These are phyloP conservation scores for Idris sp. DNA, from an alignment of 1,140 invertebrate species.

Conservation along the genomic window DNA sequence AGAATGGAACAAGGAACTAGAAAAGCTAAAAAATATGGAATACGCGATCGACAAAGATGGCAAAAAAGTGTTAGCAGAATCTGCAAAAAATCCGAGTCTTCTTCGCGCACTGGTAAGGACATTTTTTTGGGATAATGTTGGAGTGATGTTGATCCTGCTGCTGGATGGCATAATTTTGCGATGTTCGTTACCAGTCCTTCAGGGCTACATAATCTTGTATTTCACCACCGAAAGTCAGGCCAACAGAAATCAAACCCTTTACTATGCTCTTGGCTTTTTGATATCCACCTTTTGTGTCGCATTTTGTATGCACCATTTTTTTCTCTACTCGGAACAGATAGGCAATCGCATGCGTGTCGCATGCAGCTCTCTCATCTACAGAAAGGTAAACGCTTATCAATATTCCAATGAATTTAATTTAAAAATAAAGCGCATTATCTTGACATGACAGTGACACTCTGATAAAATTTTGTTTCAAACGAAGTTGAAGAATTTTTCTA, in stretches of 20 bases:
- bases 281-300: conserved; percentile 15
- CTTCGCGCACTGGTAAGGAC: conserved; percentile 27
- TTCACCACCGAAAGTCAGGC: conserved; percentile 13
- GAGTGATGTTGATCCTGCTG: conserved; percentile 10
- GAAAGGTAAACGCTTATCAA: conserved; percentile 47
- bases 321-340: conserved; percentile 20
- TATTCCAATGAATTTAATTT: no score
- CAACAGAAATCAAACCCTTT: background rate
- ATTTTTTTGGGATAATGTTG: conserved; percentile 44
- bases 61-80: conserved; percentile 14
- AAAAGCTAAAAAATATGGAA: conserved; percentile 23
- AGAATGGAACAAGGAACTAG: conserved; percentile 50
- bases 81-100: conserved; percentile 29
- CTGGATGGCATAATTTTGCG: conserved; percentile 24
- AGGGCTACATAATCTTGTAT: conserved; percentile 33
- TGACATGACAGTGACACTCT: no score
- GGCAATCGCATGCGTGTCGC: conserved; percentile 42
- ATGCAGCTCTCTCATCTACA: conserved; percentile 36
- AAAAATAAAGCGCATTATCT: no score
- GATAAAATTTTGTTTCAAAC: no score
- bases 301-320: conserved; percentile 38
- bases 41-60: conserved; percentile 33
- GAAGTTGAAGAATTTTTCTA: no score
- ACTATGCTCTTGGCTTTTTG: conserved; percentile 16
- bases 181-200: conserved; percentile 26